Evolutionary conservation across 2,797 vertebrate genomes (phyloP).

Genomic region (Mormyrops attenuatus): DNA sequence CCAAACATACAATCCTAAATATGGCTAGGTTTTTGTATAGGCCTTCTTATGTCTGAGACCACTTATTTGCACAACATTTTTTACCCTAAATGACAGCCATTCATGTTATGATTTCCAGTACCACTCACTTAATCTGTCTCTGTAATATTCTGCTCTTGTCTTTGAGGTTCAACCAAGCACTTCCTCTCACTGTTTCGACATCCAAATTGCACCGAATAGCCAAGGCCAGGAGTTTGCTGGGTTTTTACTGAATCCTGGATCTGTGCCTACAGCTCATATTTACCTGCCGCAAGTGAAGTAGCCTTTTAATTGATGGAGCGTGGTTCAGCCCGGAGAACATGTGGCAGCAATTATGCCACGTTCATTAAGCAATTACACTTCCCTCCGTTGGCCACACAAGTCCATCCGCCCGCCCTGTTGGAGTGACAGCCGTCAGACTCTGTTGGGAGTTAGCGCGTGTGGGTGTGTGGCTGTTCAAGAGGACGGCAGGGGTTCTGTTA

Average conservation of each 20-base stretch:
- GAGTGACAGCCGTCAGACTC: neutral
- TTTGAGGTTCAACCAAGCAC: neutral
- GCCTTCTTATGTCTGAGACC: neutral
- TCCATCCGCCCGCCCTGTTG: conserved; percentile 36
- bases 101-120: neutral
- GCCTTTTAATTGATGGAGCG: neutral
- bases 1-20: neutral
- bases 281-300: neutral
- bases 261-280: neutral
- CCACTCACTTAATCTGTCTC: neutral
- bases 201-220: neutral
- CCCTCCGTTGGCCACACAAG: neutral
- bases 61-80: neutral
- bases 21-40: neutral
- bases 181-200: neutral
- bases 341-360: neutral
- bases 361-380: neutral
- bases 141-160: neutral
- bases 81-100: neutral
- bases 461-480: neutral
- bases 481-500: neutral
- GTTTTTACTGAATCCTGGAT: neutral
- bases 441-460: neutral
- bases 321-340: neutral
- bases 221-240: neutral